These are phyloP conservation scores for Oxyteleia sp. DNA, from an alignment of 2,888 invertebrate species.

Conservation along the genomic window DNA sequence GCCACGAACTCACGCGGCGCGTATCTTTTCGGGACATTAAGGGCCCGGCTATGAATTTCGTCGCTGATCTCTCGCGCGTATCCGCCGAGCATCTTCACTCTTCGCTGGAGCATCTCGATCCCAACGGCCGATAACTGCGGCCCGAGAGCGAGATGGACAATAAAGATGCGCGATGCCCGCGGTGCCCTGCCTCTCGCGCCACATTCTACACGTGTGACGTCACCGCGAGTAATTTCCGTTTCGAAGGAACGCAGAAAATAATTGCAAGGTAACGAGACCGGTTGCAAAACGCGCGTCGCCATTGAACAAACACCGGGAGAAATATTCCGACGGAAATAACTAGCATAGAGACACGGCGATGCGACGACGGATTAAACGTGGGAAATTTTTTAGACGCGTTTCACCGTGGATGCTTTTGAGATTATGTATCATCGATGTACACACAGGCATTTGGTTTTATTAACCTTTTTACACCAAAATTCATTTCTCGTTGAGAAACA, in stretches of 20 bases:
- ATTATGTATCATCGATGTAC: too few relatives aligned
- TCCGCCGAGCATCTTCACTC: conserved; percentile 40
- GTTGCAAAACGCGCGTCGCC: conserved; percentile 70
- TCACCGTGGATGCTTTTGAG: too few relatives aligned
- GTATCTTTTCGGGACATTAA: conserved; percentile 35
- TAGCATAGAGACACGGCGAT: conserved; percentile 38
- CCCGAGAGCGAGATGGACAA: conserved; percentile 54
- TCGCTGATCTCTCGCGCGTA: conserved; percentile 37
- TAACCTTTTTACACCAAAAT: too few relatives aligned
- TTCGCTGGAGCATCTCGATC: conserved; percentile 49
- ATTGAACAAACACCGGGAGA: conserved; percentile 62
- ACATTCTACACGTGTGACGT: conserved; percentile 70
- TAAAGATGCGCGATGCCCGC: conserved; percentile 46
- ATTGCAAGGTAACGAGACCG: conserved; percentile 73
- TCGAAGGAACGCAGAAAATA: conserved; percentile 71
- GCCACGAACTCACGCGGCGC: conserved; percentile 22
- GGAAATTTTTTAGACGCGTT: too few relatives aligned
- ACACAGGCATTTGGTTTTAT: too few relatives aligned
- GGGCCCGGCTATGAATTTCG: conserved; percentile 52
- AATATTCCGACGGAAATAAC: conserved; percentile 66
- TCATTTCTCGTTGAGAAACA: too few relatives aligned
- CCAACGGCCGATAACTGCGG: conserved; percentile 53
- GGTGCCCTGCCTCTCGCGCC: conserved; percentile 29
- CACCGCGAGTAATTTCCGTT: conserved; percentile 70
- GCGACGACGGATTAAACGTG: not conserved